Percentiles rank a stretch among this genome's conserved stretches.
These are phyloP conservation scores for Ptychochromis oligacanthus DNA, from an alignment of 2,113 vertebrate species.

Conservation along the genomic window DNA sequence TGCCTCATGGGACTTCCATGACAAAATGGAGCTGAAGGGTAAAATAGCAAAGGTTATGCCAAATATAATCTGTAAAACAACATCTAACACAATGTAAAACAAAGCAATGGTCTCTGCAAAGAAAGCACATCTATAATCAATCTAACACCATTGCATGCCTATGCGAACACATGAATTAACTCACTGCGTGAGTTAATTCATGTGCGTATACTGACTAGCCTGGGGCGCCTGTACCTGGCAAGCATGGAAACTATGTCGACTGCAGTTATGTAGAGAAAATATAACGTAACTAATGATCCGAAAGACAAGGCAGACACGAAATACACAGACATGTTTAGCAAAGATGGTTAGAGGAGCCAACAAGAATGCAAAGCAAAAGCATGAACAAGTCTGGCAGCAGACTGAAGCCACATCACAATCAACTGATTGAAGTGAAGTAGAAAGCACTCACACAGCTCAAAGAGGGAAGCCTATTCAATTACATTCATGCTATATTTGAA, in stretches of 20 bases:
- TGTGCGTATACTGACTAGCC: constrained; percentile 19
- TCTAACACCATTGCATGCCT: neutral
- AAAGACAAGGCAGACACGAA: constrained; percentile 27
- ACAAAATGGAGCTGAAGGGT: constrained; percentile 39
- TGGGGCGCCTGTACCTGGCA: constrained; percentile 30
- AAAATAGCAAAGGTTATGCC: constrained; percentile 42
- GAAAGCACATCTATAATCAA: constrained; percentile 15
- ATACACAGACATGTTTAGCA: constrained; percentile 26
- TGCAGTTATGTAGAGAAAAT: constrained; percentile 33
- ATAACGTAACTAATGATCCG: constrained; percentile 50
- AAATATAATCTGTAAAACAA: constrained; percentile 38
- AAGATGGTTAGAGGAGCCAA: constrained; percentile 22
- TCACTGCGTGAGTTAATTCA: too few relatives aligned
- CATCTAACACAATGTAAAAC: constrained; percentile 41
- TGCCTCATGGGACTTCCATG: constrained; percentile 27
- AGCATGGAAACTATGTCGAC: constrained; percentile 34
- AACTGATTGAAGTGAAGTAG: constrained; percentile 41
- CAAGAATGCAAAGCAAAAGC: constrained; percentile 19
- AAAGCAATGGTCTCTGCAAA: constrained; percentile 9
- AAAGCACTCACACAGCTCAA: constrained; percentile 45
- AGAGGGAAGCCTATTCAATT: constrained; percentile 46
- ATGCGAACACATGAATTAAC: too few relatives aligned
- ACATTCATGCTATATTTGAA: constrained; percentile 55
- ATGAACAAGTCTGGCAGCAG: constrained; percentile 19
- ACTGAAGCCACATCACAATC: constrained; percentile 7